Evolutionary conservation across 2,797 vertebrate species (phyloP), one percentile per base, ranked within the genome.

Genomic region (Scleropages formosus): DNA sequence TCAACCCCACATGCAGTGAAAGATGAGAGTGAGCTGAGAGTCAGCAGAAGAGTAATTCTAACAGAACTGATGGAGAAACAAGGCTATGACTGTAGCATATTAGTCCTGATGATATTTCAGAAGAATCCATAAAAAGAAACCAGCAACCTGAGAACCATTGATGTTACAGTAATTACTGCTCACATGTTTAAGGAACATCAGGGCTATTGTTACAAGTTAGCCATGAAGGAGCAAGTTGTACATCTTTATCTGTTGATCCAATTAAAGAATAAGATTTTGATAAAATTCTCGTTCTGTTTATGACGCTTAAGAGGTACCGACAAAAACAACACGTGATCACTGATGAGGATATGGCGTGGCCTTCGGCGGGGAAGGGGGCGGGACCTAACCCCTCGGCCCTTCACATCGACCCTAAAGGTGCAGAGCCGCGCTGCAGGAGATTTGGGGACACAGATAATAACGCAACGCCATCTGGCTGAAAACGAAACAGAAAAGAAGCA

Each of bases 381-480:
- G 79, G 81, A 80, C 75, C 85, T 39, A 87, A 75, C n/a, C n/a
- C n/a, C n/a, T n/a, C n/a, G 81, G 82, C 49, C 87, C 87, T 91
- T 91, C n/a, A n/a, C n/a, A 88, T 91, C 90, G 80, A 81, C 89
- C 86, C 92, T 74, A 90, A 90, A 87, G 60, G 79, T 87, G 80
- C 82, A 84, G 84, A 81, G 83, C 82, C 86, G 87, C 83, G 81
- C 80, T 86, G 85, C 76, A 82, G 82, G 80, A 85, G 86, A 87
- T 89, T 89, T 81, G 53, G 10, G 53, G 18, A 53, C 53, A 39
- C 31, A 39, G 31, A 39, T 39, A 39, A 39, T n/a, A n/a, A n/a
- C n/a, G 6, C 6, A 2, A 39, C 39, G 31, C 89, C 86, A 82
- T 84, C 82, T 92, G 80, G 81, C 78, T 88, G 89, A 91, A 69